phyloP scores from a whole-genome alignment of 2,113 vertebrate species.

The Tachysurus vachellii region DNA sequence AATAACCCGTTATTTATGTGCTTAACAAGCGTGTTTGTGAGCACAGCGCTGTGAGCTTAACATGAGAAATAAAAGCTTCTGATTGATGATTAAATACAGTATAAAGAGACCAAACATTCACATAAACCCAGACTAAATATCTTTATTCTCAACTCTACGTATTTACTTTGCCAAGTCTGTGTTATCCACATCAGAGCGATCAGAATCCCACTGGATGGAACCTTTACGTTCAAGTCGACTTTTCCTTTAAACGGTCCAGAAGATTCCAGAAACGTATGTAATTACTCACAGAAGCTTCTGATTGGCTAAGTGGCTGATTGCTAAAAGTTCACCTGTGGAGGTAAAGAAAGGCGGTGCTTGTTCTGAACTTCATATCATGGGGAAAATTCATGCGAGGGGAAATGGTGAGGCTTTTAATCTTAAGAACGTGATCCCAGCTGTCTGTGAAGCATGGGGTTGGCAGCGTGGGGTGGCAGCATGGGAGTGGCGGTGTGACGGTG shows the following conservation, averaged over 20 bases:
- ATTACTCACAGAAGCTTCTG: too few species aligned
- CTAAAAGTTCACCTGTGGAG: background rate
- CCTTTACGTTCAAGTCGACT: too few species aligned
- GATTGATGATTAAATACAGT: background rate
- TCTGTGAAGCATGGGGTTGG: background rate
- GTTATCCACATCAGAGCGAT: background rate
- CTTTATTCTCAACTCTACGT: background rate
- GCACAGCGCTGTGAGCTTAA: background rate
- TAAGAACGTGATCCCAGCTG: background rate
- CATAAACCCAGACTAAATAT: too few species aligned
- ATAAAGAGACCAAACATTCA: background rate
- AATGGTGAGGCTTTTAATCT: too few species aligned
- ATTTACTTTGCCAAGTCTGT: background rate
- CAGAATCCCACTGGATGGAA: too few species aligned
- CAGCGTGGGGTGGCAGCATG: background rate
- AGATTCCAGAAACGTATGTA: too few species aligned
- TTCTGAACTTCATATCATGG: too few species aligned
- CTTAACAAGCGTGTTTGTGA: background rate
- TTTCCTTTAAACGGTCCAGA: too few species aligned
- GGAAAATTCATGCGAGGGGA: too few species aligned
- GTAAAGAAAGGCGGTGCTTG: too few species aligned
- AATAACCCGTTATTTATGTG: background rate
- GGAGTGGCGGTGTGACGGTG: too few species aligned
- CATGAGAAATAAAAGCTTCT: background rate
- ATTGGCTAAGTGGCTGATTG: background rate